phyloP scores from a whole-genome alignment of 2,888 invertebrate species.

The Periphyllus acericola region DNA sequence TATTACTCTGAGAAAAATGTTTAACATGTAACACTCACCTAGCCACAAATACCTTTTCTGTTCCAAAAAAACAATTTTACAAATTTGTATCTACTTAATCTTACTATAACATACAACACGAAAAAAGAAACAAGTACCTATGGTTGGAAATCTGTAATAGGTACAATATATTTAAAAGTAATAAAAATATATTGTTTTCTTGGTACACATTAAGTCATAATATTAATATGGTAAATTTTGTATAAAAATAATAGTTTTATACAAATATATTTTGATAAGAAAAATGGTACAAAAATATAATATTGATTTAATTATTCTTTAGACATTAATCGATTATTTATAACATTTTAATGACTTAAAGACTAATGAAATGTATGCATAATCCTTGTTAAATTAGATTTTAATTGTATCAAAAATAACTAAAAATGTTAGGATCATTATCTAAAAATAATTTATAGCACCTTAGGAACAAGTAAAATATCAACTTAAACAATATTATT shows the following conservation, averaged over 20 bases:
- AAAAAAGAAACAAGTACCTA: background rate
- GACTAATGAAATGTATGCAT: background rate
- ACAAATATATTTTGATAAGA: background rate
- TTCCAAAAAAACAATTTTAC: background rate
- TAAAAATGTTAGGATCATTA: background rate
- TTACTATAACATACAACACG: background rate
- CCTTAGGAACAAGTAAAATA: constrained; percentile 44
- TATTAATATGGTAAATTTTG: background rate
- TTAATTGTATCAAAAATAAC: constrained; percentile 40
- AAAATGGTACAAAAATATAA: constrained; percentile 35
- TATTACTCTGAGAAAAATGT: background rate
- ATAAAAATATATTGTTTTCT: background rate
- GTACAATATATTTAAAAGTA: background rate
- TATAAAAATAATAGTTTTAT: constrained; percentile 11
- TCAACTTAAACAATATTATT: background rate
- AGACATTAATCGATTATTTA: background rate
- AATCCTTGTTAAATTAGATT: background rate
- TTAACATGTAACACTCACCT: background rate
- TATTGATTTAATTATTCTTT: constrained; percentile 3
- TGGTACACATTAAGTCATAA: background rate
- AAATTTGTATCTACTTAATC: background rate
- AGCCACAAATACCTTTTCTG: background rate
- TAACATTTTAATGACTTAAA: background rate
- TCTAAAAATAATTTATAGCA: constrained; percentile 39
- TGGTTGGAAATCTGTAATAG: background rate